Base-by-base conservation (phyloP, 2,797 vertebrate species). In the Mastacembelus armatus region DNA sequence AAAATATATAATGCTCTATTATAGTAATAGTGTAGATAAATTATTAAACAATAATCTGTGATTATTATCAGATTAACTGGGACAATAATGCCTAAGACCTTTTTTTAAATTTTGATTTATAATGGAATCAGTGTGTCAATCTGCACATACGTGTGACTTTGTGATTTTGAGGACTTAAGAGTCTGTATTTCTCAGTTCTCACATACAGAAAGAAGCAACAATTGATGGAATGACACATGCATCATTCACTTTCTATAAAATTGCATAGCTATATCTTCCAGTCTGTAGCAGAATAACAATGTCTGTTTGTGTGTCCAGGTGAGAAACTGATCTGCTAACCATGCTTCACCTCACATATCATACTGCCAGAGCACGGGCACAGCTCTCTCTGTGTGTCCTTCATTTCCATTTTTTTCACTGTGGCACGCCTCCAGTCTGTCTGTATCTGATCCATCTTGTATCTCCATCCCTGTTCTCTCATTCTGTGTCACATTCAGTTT, bases 301-400 rank as follows among this genome's bases (percentile, higher is more conserved):
- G 43, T 60, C 54, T 43, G 38, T 44, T 29, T 40, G 45, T 44
- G 38, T 30, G 49, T 67, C 12, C 2, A 14, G 12, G 45, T 45
- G 56, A 44, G 47, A 71, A 60, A 64, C 21, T 44, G 39, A 78
- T 36, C 58, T 12, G 3, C 63, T 65, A 74, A 73, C 58, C 30
- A 38, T 50, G 63, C 57, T 77, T 55, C 51, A 64, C 26, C 60
- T 59, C 50, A 83, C 82, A 87, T 85, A 89, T 89, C 82, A 88
- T 67, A 67, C 66, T 78, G 85, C 62, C 64, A 62, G 65, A 65
- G 71, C 54, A 51, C 10, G 39, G 42, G 56, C 52, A 55, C 38
- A 63, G 63, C 64, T 76, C 81, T 72, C 55, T 72, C 61, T 47
- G 24, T 71, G 58, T 68, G 55, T 71, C 79, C 39, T 71, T 75